Conservation (phyloP, 1,140 invertebrate genomes). For the Uloborus diversus region DNA sequence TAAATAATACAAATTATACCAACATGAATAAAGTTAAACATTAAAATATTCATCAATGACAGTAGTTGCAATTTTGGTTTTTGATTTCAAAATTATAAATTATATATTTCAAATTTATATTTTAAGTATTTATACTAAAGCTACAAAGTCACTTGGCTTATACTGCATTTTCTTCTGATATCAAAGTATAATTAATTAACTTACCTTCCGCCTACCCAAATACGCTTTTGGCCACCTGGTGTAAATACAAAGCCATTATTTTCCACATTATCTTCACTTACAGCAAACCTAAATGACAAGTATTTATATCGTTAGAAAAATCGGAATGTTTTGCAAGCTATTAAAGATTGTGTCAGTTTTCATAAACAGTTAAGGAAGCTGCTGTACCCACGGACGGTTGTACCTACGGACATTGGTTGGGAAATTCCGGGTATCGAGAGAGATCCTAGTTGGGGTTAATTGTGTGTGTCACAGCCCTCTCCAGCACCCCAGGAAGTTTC, state of each 20-base stretch:
- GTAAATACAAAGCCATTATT: conserved; percentile 13
- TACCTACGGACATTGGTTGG: too few species aligned
- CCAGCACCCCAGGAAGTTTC: too few species aligned
- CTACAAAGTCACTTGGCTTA: too few species aligned
- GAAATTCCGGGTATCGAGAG: too few species aligned
- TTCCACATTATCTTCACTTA: conserved; percentile 23
- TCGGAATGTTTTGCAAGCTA: background rate
- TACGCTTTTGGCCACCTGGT: conserved; percentile 14
- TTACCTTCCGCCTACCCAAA: conserved; percentile 76
- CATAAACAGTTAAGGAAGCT: background rate
- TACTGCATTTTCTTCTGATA: too few species aligned
- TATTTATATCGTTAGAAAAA: background rate
- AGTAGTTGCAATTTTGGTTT: too few species aligned
- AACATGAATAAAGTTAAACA: too few species aligned
- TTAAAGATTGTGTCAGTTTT: background rate
- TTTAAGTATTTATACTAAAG: too few species aligned
- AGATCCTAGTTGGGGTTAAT: background rate
- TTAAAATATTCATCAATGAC: too few species aligned
- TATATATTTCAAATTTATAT: too few species aligned
- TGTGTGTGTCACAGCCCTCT: background rate
- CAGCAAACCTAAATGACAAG: background rate
- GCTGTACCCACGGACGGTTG: background rate
- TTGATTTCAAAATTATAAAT: too few species aligned
- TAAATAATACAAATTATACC: too few species aligned
- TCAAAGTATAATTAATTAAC: background rate